phyloP scores from a whole-genome alignment of 92 coral and sea anemone species.

The Phenganax subtilis region DNA sequence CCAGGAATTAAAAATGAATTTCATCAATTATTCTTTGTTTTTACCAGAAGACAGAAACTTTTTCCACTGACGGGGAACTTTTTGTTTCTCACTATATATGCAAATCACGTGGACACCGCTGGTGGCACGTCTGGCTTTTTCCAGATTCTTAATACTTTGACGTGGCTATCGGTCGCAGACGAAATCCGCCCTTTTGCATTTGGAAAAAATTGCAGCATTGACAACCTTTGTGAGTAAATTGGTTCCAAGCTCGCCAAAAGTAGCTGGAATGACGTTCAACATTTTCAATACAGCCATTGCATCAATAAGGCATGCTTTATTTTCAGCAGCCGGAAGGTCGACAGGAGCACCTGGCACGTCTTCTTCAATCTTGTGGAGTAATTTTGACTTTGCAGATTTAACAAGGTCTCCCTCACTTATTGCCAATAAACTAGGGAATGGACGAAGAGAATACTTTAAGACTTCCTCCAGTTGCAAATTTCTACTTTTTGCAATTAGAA shows the following conservation, averaged over 20 bases:
- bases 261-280: background rate
- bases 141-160: background rate
- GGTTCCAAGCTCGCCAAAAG: background rate
- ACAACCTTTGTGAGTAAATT: background rate
- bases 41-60: background rate
- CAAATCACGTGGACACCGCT: background rate
- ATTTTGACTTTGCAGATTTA: constrained; percentile 48
- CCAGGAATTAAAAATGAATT: background rate
- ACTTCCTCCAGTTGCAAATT: constrained; percentile 47
- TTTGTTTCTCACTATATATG: background rate
- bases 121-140: background rate
- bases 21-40: too few species aligned
- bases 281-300: background rate
- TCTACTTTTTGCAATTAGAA: constrained; percentile 56
- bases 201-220: background rate
- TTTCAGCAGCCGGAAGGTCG: background rate
- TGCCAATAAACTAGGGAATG: constrained; percentile 54
- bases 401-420: constrained; percentile 49
- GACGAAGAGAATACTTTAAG: constrained; percentile 47
- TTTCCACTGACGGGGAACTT: background rate
- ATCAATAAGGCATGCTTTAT: background rate
- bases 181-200: background rate
- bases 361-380: constrained; percentile 17
- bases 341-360: background rate
- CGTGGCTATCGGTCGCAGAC: background rate